phyloP scores from a whole-genome alignment of 30 jellyfish, hydroid and myxozoan genomes.

The Haliclystus octoradiatus region DNA sequence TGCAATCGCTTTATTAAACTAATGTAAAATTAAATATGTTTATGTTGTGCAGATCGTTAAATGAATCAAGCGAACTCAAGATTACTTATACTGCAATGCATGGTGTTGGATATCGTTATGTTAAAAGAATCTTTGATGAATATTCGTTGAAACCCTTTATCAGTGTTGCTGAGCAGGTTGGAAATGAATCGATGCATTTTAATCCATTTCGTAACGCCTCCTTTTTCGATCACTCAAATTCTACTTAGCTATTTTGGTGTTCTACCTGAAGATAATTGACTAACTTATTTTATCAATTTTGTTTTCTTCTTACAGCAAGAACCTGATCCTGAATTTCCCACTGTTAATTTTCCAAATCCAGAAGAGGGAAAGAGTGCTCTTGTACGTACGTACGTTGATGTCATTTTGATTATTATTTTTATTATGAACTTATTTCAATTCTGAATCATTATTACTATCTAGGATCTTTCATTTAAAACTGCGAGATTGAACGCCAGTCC shows the following conservation, averaged over 20 bases:
- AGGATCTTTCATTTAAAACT: slow-evolving; percentile 65
- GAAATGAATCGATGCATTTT: not conserved
- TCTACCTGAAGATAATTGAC: no score
- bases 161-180: slow-evolving; percentile 67
- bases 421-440: no score
- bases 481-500: slow-evolving; percentile 68
- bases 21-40: no score
- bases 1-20: no score
- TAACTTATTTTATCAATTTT: no score
- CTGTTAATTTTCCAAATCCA: slow-evolving; percentile 88
- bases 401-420: no score
- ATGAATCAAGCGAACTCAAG: slow-evolving; percentile 27
- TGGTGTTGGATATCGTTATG: slow-evolving; percentile 81
- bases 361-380: slow-evolving; percentile 92
- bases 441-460: no score
- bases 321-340: slow-evolving; percentile 96
- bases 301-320: slow-evolving; percentile 56
- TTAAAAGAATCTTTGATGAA: slow-evolving; percentile 50
- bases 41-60: no score
- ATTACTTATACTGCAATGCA: slow-evolving; percentile 93
- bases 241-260: no score
- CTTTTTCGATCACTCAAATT: no score
- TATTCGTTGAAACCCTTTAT: slow-evolving; percentile 65
- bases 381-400: slow-evolving; percentile 16
- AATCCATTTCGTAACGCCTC: no score